A percentile compares a stretch with the other conserved stretches of the same genome.
Evolutionary conservation across 2,797 vertebrate genomes (phyloP).

Genomic region (Rachycentron canadum): DNA sequence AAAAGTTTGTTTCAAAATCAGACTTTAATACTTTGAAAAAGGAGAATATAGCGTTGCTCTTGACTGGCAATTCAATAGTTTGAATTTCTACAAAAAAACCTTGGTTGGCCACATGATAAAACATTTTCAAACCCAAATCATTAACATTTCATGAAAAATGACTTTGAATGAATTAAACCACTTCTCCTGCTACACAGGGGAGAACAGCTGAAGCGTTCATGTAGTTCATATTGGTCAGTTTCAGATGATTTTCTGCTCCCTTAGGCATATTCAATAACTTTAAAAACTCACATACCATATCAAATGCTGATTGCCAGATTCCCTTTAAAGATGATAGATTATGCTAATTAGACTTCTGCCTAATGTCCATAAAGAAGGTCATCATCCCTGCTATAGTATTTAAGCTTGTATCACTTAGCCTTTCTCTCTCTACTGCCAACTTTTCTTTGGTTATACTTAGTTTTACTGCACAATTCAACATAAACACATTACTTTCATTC

Average conservation of each 20-base stretch:
- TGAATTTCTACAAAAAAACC: not conserved
- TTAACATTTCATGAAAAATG: not conserved
- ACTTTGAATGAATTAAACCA: not conserved
- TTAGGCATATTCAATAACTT: slow-evolving; percentile 3
- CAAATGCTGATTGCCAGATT: not conserved
- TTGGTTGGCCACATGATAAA: not conserved
- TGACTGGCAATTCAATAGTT: not conserved
- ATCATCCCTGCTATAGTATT: not conserved
- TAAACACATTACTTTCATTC: not conserved
- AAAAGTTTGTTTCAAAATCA: not conserved
- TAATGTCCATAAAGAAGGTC: not conserved
- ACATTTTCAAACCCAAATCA: not conserved
- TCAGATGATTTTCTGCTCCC: not conserved
- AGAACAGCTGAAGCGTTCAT: not conserved
- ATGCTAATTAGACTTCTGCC: not conserved
- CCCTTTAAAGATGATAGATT: slow-evolving; percentile 7
- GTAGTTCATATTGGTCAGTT: not conserved
- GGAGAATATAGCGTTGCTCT: not conserved
- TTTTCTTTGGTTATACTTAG: not conserved
- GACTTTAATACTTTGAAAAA: too few species aligned
- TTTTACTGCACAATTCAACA: too few species aligned
- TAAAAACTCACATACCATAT: not conserved
- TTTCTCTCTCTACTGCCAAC: not conserved
- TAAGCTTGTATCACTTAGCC: not conserved
- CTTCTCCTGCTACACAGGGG: not conserved